These are phyloP conservation scores for Apus apus DNA, from an alignment of 2,113 vertebrate genomes.

Conservation along the genomic window DNA sequence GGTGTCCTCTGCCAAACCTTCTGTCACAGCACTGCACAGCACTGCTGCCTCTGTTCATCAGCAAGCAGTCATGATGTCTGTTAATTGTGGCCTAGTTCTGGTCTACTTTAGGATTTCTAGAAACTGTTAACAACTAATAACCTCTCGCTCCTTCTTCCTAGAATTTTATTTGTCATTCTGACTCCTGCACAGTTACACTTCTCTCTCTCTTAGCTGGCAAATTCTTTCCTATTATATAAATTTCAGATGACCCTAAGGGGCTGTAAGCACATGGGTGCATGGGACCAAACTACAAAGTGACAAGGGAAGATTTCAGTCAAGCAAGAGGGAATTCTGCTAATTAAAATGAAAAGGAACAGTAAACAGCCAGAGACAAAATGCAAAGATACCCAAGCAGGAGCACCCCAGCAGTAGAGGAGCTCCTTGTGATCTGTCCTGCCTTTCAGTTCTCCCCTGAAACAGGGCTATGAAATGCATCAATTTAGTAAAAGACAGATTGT, in stretches of 20 bases:
- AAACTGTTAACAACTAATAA: conserved; percentile 38
- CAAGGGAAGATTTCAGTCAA: background rate
- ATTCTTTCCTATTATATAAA: background rate
- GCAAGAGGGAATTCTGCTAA: background rate
- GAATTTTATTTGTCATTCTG: conserved; percentile 35
- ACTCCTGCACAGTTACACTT: background rate
- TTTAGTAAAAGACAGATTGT: background rate
- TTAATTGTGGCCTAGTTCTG: background rate
- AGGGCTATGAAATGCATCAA: background rate
- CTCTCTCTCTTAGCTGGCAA: background rate
- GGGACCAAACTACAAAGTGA: background rate
- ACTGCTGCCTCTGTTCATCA: background rate
- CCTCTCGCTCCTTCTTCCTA: background rate
- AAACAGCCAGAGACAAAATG: background rate
- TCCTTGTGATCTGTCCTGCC: background rate
- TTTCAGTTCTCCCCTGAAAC: background rate
- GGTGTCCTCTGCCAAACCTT: conserved; percentile 19
- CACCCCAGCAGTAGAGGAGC: fast-evolving
- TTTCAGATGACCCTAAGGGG: background rate
- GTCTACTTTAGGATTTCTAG: conserved; percentile 41
- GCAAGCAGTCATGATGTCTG: background rate
- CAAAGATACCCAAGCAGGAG: background rate
- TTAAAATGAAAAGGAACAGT: background rate
- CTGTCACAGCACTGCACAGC: background rate
- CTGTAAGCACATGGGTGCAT: background rate